phyloP scores from a whole-genome alignment of 2,797 vertebrate genomes.

The Antennarius maculatus region DNA sequence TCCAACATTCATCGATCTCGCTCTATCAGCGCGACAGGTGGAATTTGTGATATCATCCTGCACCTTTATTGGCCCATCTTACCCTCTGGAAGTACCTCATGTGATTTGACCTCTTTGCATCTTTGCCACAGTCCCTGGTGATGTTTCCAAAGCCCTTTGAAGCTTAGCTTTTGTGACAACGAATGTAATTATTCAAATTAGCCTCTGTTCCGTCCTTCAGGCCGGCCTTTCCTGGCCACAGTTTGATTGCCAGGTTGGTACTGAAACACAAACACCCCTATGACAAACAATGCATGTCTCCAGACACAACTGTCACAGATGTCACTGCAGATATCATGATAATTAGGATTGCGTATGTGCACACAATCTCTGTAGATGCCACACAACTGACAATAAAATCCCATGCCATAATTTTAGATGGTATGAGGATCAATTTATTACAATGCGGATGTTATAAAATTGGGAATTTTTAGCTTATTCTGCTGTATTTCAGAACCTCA shows the following conservation, averaged over 20 bases:
- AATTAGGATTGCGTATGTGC: slow-evolving; percentile 37
- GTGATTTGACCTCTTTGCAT: too few species aligned
- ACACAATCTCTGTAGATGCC: slow-evolving; percentile 1
- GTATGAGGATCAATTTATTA: slow-evolving; percentile 10
- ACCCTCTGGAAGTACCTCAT: too few species aligned
- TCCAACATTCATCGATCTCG: too few species aligned
- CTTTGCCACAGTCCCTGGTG: too few species aligned
- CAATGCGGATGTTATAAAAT: slow-evolving; percentile 26
- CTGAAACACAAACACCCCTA: not conserved
- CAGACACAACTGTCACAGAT: slow-evolving; percentile 21
- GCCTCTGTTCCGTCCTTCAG: too few species aligned
- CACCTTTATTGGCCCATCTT: too few species aligned
- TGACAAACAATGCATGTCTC: slow-evolving; percentile 15
- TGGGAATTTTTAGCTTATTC: slow-evolving; percentile 34
- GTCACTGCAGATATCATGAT: slow-evolving; percentile 32
- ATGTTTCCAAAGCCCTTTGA: too few species aligned
- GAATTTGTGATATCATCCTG: too few species aligned
- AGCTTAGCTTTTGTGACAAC: too few species aligned
- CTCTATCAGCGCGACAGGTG: too few species aligned
- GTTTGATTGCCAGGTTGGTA: slow-evolving; percentile 34
- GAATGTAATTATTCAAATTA: too few species aligned
- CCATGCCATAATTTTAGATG: slow-evolving; percentile 5
- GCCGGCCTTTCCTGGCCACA: too few species aligned
- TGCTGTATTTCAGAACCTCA: slow-evolving; percentile 25
- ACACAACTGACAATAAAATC: slow-evolving; percentile 4